Base-by-base conservation (phyloP, 1,140 invertebrate genomes). In the Grapholita molesta region DNA sequence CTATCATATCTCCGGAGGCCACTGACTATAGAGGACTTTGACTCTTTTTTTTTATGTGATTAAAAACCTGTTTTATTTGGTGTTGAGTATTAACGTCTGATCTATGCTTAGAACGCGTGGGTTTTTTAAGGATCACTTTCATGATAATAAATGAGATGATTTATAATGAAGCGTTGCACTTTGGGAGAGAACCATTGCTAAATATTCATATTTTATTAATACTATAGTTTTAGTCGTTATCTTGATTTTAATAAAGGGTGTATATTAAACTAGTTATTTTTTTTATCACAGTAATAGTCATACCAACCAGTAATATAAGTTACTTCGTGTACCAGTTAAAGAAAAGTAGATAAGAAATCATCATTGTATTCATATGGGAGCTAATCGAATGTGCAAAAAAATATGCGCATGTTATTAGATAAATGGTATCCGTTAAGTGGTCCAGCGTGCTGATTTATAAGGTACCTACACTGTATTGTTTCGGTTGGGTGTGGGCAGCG, bases 341-440 rank as follows among this genome's bases (percentile, higher is more conserved):
- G 70, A 73, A 64, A 72, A 69, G 73, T 69, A 35, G 73, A 75
- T 78, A 84, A 80, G 57, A 67, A 64, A 74, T 78, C 72, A 75
- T 80, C 70, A 84, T 85, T 84, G 83, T 85, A 82, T 85, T 85
- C 82, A 81, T 78, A 83, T 82, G 74, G 79, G 73, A 73, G 67
- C 67, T 76, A 78, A 80, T 79, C 72, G 68, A 79, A 75, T 71
- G 72, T 77, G 53, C 64, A 64, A 75, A 80, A 76, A 77, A 76
- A 73, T 74, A 78, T 74, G 72, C 72, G 66, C 64, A 70, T 71
- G 64, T 70, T 48, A 21, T 48, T 71, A 66, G 74, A 68, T 74
- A 69, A 73, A 78, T 69, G 55, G 66, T 72, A 74, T 67, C 78
- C 78, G 76, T 77, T 80, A 73, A 74, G 76, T 77, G 75, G 73